phyloP scores from a whole-genome alignment of 2,797 vertebrate genomes.

The Heliangelus exortis region DNA sequence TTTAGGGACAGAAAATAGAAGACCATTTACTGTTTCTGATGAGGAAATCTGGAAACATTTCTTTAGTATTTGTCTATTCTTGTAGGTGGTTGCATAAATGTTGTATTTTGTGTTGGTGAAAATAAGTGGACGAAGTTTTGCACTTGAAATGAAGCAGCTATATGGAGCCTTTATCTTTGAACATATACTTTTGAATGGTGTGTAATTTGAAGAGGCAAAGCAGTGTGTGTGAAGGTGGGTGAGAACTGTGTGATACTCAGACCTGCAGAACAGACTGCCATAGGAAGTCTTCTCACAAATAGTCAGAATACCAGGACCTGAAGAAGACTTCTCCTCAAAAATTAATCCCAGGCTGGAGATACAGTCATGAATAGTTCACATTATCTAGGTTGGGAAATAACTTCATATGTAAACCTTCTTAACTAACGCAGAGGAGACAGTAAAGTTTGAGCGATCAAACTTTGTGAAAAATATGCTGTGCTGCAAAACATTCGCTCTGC shows the following conservation, averaged over 20 bases:
- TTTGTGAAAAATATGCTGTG: not conserved
- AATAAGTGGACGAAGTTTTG: not conserved
- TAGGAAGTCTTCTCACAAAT: not conserved
- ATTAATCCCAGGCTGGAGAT: not conserved
- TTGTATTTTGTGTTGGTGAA: not conserved
- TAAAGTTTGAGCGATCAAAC: not conserved
- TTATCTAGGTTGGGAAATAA: not conserved
- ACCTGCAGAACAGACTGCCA: not conserved
- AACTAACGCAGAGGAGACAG: not conserved
- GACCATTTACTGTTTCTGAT: not conserved
- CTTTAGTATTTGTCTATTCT: not conserved
- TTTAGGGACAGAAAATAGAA: not conserved
- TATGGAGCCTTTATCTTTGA: not conserved
- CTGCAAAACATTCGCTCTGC: not conserved
- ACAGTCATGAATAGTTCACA: rapidly evolving
- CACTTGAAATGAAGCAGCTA: not conserved
- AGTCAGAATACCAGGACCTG: not conserved
- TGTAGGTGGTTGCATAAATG: rapidly evolving
- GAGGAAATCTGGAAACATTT: not conserved
- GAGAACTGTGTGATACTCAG: not conserved
- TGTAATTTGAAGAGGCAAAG: not conserved
- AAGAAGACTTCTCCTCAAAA: not conserved
- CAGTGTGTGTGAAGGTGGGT: not conserved
- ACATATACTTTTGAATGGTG: not conserved
- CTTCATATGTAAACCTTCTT: not conserved